Evolutionary conservation across 35 echinoderm and acorn worm species (phyloP), one percentile per base, ranked within the genome.

Genomic region (Heliocidaris tuberculata): DNA sequence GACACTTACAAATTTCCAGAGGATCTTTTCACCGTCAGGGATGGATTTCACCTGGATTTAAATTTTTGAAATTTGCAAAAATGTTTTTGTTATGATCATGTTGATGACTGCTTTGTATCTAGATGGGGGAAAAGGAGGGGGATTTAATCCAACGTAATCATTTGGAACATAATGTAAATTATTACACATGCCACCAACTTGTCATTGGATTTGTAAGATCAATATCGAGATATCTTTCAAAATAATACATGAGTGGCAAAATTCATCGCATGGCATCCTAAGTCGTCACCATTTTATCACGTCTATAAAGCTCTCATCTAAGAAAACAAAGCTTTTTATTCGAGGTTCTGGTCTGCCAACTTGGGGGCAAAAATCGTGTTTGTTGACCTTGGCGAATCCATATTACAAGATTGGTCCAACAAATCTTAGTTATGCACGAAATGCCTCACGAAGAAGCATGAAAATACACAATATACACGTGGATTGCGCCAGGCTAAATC

Each of bases 371-470:
- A 78, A 78, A 12, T 78, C 21, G 19, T 78, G 65, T 78, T 78
- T 78, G 65, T 78, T 78, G 65, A 78, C 65, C 65, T 78, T 78
- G 65, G 27, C 7, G 7, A 9, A 78, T 21, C 65, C 27, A 21
- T 78, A 78, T 78, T 78, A 78, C 65, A n/a, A 78, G 65, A 78
- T 78, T 78, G 65, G 65, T 78, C 65, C 65, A 78, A 78, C 65
- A 78, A 78, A 78, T 78, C 65, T 78, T 78, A 78, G 65, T 78
- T 78, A 78, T 78, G 65, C 65, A 78, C 65, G 65, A 78, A 78
- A 78, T 78, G 65, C 65, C 27, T 24, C 19, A 78, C 27, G 65
- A 78, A 78, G 65, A 78, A 78, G 65, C 65, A 78, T 78, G 27
- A 17, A 78, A 78, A 78, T 78, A 78, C 65, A 78, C 65, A 78